Percentiles rank a stretch among this genome's conserved stretches.
These are phyloP conservation scores for Eugnorisma glareosa DNA, from an alignment of 2,888 invertebrate species.

Conservation along the genomic window DNA sequence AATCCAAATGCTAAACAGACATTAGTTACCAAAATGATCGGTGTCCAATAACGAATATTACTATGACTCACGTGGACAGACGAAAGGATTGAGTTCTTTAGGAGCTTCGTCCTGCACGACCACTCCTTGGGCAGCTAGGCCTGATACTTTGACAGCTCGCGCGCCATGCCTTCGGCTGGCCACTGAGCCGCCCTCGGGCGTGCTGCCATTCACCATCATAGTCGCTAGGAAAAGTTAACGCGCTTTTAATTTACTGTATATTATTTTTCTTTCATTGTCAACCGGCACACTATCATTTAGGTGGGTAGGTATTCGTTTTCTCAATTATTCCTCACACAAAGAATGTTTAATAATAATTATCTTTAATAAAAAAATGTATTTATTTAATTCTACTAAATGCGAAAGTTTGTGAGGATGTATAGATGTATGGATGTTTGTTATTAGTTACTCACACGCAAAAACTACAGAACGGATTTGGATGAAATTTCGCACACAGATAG, in stretches of 20 bases:
- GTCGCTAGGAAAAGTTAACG: slow-evolving; percentile 45
- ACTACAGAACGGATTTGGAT: too few species aligned
- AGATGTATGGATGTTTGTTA: too few species aligned
- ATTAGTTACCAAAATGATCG: not conserved
- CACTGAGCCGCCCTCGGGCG: slow-evolving; percentile 70
- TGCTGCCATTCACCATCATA: slow-evolving; percentile 63
- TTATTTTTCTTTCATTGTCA: not conserved
- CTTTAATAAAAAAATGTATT: too few species aligned
- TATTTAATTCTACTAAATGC: too few species aligned
- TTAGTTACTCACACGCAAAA: too few species aligned
- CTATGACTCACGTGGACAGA: slow-evolving; percentile 79
- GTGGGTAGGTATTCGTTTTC: not conserved
- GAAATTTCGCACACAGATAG: too few species aligned
- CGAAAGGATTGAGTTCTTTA: slow-evolving; percentile 77
- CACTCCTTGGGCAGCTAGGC: slow-evolving; percentile 64
- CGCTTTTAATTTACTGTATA: too few species aligned
- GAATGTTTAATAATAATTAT: not conserved
- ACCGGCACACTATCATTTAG: not conserved
- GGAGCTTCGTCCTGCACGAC: slow-evolving; percentile 43
- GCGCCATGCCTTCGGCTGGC: slow-evolving; percentile 72
- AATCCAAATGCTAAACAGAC: not conserved
- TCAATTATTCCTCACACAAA: not conserved
- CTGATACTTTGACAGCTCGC: slow-evolving; percentile 84
- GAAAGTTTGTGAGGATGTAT: too few species aligned
- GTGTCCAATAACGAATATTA: too few species aligned